Evolutionary conservation across 1,140 invertebrate species (phyloP), one percentile per base, ranked within the genome.

Genomic region (Anadara kagoshimensis): DNA sequence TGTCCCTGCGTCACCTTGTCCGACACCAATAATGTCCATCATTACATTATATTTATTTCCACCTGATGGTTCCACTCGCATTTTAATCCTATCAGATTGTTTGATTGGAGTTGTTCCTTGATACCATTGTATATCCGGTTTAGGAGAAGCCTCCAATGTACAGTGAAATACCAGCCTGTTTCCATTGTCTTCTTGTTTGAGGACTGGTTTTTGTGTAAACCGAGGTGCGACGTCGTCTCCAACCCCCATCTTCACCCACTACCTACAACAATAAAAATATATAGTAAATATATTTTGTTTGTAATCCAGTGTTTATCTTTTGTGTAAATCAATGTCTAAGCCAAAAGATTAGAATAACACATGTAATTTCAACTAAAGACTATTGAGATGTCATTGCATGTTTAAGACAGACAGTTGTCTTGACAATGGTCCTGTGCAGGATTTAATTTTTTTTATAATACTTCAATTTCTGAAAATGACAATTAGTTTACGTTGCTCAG

Each of bases 191-290:
- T 98, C 97, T 90, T 99, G 97, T 89, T 96, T 93, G 87, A 99
- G 98, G 44, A 95, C 93, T 47, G 97, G 97, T 90, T 99, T 99
- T 92, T 98, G 96, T 86, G 95, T 94, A 92, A 99, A 99, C 85
- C 96, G 97, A 84, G 97, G 97, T 89, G 97, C 96, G 89, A 96
- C 94, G 84, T 97, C 97, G 92, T 98, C 97, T 90, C 98, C 97
- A 87, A 98, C 96, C 90, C 98, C 97, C 90, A 86, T 86, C 26
- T 24, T 83, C 64, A 51, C 75, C 61, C 63, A 41, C 58, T 70
- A 75, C 45, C 71, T 66, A 64, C 69, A 73, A 73, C 29, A 20
- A 59, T 61, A 81, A 71, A 26, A 43, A 69, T 74, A 47, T 16
- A 68, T 12, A 58, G 36, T 0, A 24, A 47, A 20, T 24, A 16